Evolutionary conservation across 2,888 invertebrate species (phyloP), one percentile per base, ranked within the genome.

Genomic region (Drosophila aldrichi): DNA sequence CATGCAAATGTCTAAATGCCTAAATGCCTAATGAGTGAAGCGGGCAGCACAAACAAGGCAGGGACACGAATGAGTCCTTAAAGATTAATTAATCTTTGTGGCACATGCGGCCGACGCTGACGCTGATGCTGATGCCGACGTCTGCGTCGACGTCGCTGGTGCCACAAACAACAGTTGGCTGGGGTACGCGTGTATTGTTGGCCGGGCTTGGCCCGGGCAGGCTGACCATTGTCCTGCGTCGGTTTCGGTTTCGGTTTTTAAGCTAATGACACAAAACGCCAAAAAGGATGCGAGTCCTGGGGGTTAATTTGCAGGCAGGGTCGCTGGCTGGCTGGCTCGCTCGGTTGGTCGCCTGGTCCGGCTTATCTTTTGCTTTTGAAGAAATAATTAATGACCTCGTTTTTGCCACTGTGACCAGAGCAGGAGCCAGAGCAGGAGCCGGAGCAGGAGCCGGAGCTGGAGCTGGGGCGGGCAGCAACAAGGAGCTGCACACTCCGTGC

Each of bases 301-400:
- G 86, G 88, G 88, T 87, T 88, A 87, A 89, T 88, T 89, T 81
- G 74, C 78, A 61, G 70, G 58, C 81, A 48, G 65, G 74, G 73
- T 76, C 63, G 57, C 38, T 57, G 36, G 4, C 12, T 34, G 34
- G 6, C 36, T 59, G 22, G 71, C 80, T 46, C 1, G 57, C 34
- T 58, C 57, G 64, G 25, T 51, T 34, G 64, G 61, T 66, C 66
- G 72, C 81, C 86, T 71, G 81, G 82, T 68, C 63, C 62, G 78
- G 90, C 90, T 91, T 91, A 91, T 91, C 91, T 92, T 85, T 82
- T 88, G 82, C 82, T 89, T 91, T 89, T 92, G 90, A 92, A 92
- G 91, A 92, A 92, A 92, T 92, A 92, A 92, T 92, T 92, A 92
- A 92, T 92, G 92, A 92, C 92, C 92, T 91, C 87, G 91, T 91